Evolutionary conservation across 1,140 invertebrate genomes (phyloP).

Genomic region (Tribolium castaneum): DNA sequence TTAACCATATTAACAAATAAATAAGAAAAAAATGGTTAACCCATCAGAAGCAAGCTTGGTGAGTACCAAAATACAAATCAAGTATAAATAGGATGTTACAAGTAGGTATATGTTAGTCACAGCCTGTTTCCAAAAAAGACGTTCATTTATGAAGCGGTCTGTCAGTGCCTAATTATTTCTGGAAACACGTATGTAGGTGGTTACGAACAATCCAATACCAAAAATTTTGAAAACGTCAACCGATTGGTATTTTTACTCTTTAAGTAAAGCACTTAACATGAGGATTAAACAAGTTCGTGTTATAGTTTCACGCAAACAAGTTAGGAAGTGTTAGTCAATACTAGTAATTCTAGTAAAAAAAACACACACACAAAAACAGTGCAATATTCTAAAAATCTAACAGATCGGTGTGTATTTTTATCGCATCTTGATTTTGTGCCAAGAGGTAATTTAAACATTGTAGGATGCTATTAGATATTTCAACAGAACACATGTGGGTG

Average conservation of each 20-base stretch:
- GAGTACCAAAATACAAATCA: not conserved
- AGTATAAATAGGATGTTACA: not conserved
- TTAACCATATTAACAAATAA: constrained; percentile 34
- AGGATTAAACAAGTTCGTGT: no score
- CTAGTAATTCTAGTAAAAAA: not conserved
- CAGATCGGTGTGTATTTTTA: constrained; percentile 9
- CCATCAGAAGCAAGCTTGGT: constrained; percentile 10
- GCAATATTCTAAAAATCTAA: constrained; percentile 9
- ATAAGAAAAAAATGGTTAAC: constrained; percentile 14
- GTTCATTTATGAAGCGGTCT: no score
- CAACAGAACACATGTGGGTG: constrained; percentile 1
- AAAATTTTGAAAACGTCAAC: no score
- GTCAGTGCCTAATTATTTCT: no score
- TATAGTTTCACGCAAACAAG: no score
- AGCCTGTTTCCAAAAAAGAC: no score
- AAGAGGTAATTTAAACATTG: constrained; percentile 14
- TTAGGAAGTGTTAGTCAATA: not conserved
- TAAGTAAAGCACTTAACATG: no score
- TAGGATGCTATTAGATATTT: constrained; percentile 11
- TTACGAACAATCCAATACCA: no score
- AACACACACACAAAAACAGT: not conserved
- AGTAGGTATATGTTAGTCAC: no score
- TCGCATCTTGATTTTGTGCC: constrained; percentile 9
- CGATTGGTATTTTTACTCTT: no score
- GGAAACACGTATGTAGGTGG: no score